These are phyloP conservation scores for Scolanthus callimorphus DNA, from an alignment of 92 coral and sea anemone genomes.

Conservation along the genomic window DNA sequence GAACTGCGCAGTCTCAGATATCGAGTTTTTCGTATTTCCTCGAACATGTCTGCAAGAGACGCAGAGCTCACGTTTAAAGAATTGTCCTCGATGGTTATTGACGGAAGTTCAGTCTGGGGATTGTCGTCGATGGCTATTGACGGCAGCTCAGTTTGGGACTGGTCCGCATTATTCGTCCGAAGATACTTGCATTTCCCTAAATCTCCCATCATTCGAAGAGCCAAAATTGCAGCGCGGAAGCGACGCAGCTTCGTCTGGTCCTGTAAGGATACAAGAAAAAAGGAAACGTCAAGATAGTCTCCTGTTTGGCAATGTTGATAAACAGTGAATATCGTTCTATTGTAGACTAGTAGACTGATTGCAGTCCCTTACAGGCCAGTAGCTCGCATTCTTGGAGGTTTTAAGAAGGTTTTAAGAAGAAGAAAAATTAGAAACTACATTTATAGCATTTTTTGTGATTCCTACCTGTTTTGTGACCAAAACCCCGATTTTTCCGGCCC, in stretches of 20 bases:
- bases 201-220: constrained; percentile 10
- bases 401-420: no score
- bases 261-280: neutral
- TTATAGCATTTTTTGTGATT: no score
- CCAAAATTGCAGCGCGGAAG: constrained; percentile 20
- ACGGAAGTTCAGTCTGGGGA: neutral
- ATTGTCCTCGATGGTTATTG: neutral
- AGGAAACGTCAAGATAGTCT: neutral
- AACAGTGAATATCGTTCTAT: no score
- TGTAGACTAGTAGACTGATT: no score
- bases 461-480: no score
- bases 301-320: no score
- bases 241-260: constrained; percentile 21
- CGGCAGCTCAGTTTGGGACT: neutral
- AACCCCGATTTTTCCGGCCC: no score
- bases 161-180: neutral
- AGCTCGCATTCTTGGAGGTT: no score
- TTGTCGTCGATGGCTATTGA: neutral
- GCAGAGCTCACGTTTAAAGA: neutral
- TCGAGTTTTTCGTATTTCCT: constrained; percentile 14
- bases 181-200: constrained; percentile 9
- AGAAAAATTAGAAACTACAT: no score
- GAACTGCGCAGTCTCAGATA: constrained; percentile 12
- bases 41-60: constrained; percentile 35
- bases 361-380: no score